Percentiles rank a stretch among this genome's conserved stretches.
These are phyloP conservation scores for Drosophila demipolita DNA, from an alignment of 2,888 invertebrate genomes.

Conservation along the genomic window DNA sequence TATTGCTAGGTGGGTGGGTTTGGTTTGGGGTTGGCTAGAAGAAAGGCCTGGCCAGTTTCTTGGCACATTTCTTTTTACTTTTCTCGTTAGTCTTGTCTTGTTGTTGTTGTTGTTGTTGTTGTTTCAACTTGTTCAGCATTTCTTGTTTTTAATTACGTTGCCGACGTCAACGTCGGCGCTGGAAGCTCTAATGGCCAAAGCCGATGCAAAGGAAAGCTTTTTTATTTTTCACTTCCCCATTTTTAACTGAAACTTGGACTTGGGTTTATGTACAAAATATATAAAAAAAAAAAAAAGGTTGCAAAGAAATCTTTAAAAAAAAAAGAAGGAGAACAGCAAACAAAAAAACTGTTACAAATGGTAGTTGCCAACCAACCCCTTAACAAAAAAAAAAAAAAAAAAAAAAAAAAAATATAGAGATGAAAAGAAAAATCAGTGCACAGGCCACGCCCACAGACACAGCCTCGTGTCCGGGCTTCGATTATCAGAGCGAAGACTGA, in stretches of 20 bases:
- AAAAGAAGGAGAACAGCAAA: conserved; percentile 1
- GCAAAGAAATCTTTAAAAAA: conserved; percentile 46
- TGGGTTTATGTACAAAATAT: conserved; percentile 63
- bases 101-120: conserved; percentile 23
- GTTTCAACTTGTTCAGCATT: conserved; percentile 44
- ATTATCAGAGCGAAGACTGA: conserved; percentile 49
- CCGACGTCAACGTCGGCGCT: conserved; percentile 52
- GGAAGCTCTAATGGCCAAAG: conserved; percentile 66
- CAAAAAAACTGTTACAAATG: conserved; percentile 60
- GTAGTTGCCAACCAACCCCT: conserved; percentile 54
- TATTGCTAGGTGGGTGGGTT: not conserved
- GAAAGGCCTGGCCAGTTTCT: conserved; percentile 52
- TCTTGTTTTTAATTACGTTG: conserved; percentile 78
- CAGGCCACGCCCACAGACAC: conserved; percentile 30
- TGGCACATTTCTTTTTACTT: conserved; percentile 65
- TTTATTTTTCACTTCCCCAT: not conserved
- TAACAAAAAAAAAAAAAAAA: conserved; percentile 23
- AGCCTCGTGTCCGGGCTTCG: conserved; percentile 34
- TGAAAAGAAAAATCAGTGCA: conserved; percentile 41
- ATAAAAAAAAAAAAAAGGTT: conserved; percentile 54
- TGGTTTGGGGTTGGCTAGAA: conserved; percentile 3
- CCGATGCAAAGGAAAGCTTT: conserved; percentile 5
- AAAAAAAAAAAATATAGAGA: conserved; percentile 19
- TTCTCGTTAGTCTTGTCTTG: conserved; percentile 5
- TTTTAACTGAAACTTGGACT: conserved; percentile 52